Conservation (phyloP, 2,888 invertebrate species). For the Eristalis arbustorum region DNA sequence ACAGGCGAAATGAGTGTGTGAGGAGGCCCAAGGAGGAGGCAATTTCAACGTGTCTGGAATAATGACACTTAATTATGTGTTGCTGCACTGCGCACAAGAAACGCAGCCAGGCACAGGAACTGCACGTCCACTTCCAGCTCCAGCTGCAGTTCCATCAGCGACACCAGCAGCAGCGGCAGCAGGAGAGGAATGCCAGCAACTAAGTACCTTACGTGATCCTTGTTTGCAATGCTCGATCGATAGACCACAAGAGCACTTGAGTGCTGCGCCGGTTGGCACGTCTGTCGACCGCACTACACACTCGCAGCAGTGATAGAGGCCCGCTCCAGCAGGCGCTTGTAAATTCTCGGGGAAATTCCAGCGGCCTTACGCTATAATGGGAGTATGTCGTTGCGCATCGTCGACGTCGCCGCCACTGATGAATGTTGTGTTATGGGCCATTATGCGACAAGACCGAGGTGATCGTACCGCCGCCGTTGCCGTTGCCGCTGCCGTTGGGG, state of each 20-base stretch:
- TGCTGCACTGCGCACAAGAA: background rate
- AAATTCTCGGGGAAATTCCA: constrained; percentile 64
- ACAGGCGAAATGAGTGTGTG: constrained; percentile 47
- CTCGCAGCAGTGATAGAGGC: constrained; percentile 51
- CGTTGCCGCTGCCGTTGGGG: background rate
- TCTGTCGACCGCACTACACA: constrained; percentile 45
- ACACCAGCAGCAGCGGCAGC: background rate
- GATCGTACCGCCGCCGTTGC: background rate
- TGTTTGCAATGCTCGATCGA: constrained; percentile 43
- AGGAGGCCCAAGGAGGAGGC: constrained; percentile 36
- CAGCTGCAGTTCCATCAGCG: constrained; percentile 1
- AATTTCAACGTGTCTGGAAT: constrained; percentile 64
- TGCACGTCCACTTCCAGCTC: background rate
- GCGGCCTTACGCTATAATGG: constrained; percentile 35
- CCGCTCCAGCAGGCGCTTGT: constrained; percentile 65
- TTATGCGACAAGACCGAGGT: constrained; percentile 5
- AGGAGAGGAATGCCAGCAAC: background rate
- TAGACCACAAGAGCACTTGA: constrained; percentile 51
- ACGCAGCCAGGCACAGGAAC: background rate
- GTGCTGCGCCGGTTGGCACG: constrained; percentile 32
- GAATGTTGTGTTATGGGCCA: constrained; percentile 10
- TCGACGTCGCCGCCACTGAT: background rate
- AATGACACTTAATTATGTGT: constrained; percentile 65
- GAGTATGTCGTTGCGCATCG: constrained; percentile 25
- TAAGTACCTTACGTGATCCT: constrained; percentile 57